Conservation (phyloP, 2,797 vertebrate species). For the Dryobates pubescens region DNA sequence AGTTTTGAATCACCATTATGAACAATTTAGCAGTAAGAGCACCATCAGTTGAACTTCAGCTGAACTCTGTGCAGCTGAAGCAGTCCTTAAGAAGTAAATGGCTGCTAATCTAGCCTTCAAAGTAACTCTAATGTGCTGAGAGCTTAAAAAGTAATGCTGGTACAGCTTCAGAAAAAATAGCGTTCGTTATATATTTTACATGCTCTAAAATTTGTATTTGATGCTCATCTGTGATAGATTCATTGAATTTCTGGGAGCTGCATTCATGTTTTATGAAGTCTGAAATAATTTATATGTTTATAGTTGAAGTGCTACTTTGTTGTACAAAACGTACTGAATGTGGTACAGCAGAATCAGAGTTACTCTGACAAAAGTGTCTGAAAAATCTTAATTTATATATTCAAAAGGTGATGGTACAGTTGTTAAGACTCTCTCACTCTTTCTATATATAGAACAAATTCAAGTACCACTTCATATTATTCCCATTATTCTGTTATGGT, state of each 20-base stretch:
- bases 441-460: background rate
- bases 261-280: constrained; percentile 18
- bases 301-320: background rate
- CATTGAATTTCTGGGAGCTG: background rate
- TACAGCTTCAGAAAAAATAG: background rate
- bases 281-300: background rate
- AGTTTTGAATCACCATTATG: background rate
- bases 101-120: background rate
- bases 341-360: background rate
- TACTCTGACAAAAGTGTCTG: background rate
- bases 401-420: background rate
- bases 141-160: background rate
- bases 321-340: background rate
- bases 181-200: background rate
- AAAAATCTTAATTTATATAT: background rate
- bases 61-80: too few species aligned
- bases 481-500: background rate
- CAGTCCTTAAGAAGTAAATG: background rate
- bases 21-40: constrained; percentile 26
- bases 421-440: background rate
- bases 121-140: background rate
- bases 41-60: background rate
- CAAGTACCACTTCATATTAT: background rate
- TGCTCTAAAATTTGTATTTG: background rate
- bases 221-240: background rate